A percentile compares a stretch with the other conserved stretches of the same genome.
phyloP scores from a whole-genome alignment of 2,888 invertebrate species.

The Drosophila hamatofila region DNA sequence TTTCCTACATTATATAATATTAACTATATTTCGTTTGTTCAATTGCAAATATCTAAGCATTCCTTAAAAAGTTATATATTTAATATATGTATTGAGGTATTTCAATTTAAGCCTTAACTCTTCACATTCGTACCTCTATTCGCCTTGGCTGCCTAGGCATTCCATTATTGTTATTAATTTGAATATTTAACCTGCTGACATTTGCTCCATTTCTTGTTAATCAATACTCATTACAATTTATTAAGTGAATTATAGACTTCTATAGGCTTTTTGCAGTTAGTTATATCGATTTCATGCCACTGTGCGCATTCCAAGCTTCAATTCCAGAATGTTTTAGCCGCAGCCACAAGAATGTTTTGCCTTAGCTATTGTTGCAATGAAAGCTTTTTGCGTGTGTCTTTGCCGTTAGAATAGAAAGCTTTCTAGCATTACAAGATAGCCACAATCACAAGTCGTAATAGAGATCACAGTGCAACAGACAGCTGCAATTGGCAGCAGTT shows the following conservation, averaged over 20 bases:
- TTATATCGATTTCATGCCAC: slow-evolving; percentile 14
- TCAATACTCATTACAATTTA: slow-evolving; percentile 18
- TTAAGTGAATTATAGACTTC: not conserved
- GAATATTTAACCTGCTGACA: not conserved
- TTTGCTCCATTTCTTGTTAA: not conserved
- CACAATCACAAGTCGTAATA: slow-evolving; percentile 21
- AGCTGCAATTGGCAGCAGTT: slow-evolving; percentile 24
- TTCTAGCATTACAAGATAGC: slow-evolving; percentile 19
- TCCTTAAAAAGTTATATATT: too few relatives aligned
- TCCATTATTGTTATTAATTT: not conserved
- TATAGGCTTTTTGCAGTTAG: too few relatives aligned
- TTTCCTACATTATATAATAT: too few relatives aligned
- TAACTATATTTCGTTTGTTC: too few relatives aligned
- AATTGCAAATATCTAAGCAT: too few relatives aligned
- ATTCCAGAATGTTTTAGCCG: slow-evolving; percentile 43
- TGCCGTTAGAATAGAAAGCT: slow-evolving; percentile 70
- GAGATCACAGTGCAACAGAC: slow-evolving; percentile 42
- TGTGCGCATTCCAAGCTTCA: slow-evolving; percentile 58
- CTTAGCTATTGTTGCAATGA: slow-evolving; percentile 28
- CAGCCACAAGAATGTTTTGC: slow-evolving; percentile 36
- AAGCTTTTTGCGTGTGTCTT: slow-evolving; percentile 56
- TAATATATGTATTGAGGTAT: too few relatives aligned
- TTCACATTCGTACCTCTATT: too few relatives aligned
- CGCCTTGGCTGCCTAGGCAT: too few relatives aligned
- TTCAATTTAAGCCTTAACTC: too few relatives aligned